A percentile compares a stretch with the other conserved stretches of the same genome.
These are phyloP conservation scores for Crocuta crocuta DNA, from an alignment of 2,113 vertebrate species.

Conservation along the genomic window DNA sequence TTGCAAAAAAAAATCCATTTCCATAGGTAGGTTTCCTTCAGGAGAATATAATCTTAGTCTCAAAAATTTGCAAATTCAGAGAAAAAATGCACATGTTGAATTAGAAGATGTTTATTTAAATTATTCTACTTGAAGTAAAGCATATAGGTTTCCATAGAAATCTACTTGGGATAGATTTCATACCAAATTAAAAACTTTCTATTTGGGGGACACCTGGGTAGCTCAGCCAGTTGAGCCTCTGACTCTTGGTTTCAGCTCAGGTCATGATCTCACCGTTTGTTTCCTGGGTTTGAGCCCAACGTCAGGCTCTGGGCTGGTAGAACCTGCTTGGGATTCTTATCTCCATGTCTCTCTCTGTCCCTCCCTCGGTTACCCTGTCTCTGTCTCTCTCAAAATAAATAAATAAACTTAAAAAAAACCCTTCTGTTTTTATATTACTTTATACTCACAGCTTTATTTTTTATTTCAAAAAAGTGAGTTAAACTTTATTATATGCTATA, in stretches of 20 bases:
- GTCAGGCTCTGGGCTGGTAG: too few relatives aligned
- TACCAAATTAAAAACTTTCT: neutral
- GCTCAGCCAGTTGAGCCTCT: too few relatives aligned
- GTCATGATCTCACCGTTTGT: too few relatives aligned
- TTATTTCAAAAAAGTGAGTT: neutral
- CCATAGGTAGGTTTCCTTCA: neutral
- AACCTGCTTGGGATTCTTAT: too few relatives aligned
- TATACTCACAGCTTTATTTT: neutral
- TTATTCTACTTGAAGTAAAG: neutral
- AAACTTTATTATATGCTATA: neutral
- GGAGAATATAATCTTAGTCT: neutral
- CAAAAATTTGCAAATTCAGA: neutral
- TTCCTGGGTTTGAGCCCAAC: too few relatives aligned
- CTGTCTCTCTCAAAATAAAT: too few relatives aligned
- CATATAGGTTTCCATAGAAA: neutral
- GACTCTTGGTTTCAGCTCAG: too few relatives aligned
- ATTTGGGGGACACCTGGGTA: neutral
- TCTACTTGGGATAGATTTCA: neutral
- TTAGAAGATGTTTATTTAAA: neutral
- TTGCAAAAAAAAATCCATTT: neutral
- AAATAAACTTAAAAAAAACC: too few relatives aligned
- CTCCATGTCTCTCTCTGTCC: too few relatives aligned
- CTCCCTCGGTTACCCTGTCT: too few relatives aligned
- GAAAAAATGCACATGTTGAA: neutral
- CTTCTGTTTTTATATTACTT: neutral